Evolutionary conservation across 2,113 vertebrate species (phyloP), one percentile per base, ranked within the genome.

Genomic region (Seriola quinqueradiata): DNA sequence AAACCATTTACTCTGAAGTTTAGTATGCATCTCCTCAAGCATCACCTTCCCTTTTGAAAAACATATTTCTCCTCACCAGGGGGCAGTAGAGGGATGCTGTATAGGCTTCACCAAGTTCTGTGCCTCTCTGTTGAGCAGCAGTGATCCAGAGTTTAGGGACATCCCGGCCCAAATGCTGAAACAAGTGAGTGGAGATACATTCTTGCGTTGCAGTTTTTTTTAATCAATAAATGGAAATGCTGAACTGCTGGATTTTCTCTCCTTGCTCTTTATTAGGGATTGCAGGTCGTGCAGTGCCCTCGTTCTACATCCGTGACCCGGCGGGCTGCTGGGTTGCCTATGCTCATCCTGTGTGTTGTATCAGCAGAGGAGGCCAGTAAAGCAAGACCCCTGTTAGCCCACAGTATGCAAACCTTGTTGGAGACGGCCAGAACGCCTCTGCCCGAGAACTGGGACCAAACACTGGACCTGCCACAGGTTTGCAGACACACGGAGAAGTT

Each of bases 401-500:
- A 3, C 75, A 96, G 95, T 25, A 65, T 97, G 55, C 87, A 90
- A 52, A 92, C 83, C 0, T 90, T 97, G 74, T 91, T 97, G 68
- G 78, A 93, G 40, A 93, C 93, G 3, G 96, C 96, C 21, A 55
- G 44, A 73, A 82, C 57, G 0, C 91, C 95, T 12, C 85, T 96
- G 17, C 94, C 95, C 0, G 75, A 81, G 67, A 82, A 94, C 89
- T 97, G 96, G 96, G 96, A 97, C 91, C 96, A 97, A 91, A 98
- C 96, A 0, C 84, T 96, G 0, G 97, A 98, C 91, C 93, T 98
- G 66, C 96, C 97, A 0, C 97, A 98, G 96, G 97, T 97, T 54
- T 54, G 44, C 11, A 42, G 36, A 57, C 48, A 48, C 25, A 17
- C 3, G n/a, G 4, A 9, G 11, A 23, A 16, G 3, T 54, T 21